Evolutionary conservation across 2,797 vertebrate species (phyloP).

Genomic region (Oophaga sylvatica): DNA sequence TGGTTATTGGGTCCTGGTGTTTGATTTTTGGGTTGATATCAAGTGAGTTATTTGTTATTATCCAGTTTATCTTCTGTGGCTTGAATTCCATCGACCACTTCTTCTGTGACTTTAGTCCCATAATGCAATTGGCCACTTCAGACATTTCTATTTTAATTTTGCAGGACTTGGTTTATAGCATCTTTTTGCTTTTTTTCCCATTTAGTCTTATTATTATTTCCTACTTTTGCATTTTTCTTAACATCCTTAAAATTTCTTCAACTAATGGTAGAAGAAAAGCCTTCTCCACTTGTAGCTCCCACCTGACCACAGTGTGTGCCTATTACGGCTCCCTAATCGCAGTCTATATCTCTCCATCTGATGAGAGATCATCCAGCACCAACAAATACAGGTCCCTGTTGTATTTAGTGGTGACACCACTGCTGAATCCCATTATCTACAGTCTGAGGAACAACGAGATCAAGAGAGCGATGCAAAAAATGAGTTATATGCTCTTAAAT

Average conservation of each 20-base stretch:
- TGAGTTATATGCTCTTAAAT: background rate
- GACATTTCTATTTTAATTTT: background rate
- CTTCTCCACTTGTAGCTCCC: background rate
- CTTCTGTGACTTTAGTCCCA: background rate
- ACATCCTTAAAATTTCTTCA: background rate
- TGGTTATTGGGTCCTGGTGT: background rate
- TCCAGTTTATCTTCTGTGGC: background rate
- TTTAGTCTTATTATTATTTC: background rate
- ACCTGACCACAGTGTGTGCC: background rate
- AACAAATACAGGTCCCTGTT: background rate
- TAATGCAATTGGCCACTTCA: background rate
- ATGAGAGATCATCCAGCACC: background rate
- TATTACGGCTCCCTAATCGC: background rate
- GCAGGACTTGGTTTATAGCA: background rate
- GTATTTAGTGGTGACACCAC: background rate
- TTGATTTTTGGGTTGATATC: background rate
- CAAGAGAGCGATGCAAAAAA: background rate
- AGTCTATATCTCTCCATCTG: background rate
- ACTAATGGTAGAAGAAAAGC: background rate
- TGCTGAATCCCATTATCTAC: conserved; percentile 1
- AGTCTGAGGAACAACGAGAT: background rate
- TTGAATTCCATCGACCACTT: background rate
- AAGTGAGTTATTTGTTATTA: background rate
- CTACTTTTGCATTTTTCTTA: background rate
- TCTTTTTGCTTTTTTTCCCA: background rate